A percentile compares a stretch with the other conserved stretches of the same genome.
Conservation (phyloP, 2,888 invertebrate species). For the Eupsilia transversa region DNA sequence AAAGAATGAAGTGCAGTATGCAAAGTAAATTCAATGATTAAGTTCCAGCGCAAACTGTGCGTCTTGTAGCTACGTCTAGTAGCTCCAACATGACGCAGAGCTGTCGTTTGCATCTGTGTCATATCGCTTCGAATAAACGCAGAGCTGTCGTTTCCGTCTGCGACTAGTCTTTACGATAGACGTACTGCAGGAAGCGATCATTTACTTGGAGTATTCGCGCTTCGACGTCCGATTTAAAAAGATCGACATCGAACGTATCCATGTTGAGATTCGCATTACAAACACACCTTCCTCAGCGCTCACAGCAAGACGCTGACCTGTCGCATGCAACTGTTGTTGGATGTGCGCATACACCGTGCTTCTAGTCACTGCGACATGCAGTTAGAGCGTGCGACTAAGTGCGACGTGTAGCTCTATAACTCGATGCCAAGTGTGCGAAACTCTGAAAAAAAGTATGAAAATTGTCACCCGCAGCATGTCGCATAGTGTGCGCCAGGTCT, state of each 20-base stretch:
- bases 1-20: slow-evolving; percentile 31
- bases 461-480: neutral
- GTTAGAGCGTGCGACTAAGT: neutral
- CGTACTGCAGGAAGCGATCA: neutral
- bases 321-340: neutral
- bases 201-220: neutral
- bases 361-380: too few relatives aligned
- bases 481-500: neutral
- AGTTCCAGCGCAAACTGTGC: neutral
- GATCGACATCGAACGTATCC: neutral
- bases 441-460: neutral
- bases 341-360: too few relatives aligned
- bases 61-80: neutral
- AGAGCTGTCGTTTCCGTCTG: neutral
- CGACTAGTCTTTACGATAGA: too few relatives aligned
- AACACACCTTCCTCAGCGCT: neutral
- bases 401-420: too few relatives aligned
- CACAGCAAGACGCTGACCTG: neutral
- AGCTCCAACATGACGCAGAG: neutral
- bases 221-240: neutral
- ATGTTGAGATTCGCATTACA: neutral
- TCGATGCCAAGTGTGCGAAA: neutral
- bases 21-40: slow-evolving; percentile 42
- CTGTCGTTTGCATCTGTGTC: neutral
- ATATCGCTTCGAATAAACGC: neutral